phyloP scores from a whole-genome alignment of 2,113 vertebrate genomes.

The Circaetus gallicus region DNA sequence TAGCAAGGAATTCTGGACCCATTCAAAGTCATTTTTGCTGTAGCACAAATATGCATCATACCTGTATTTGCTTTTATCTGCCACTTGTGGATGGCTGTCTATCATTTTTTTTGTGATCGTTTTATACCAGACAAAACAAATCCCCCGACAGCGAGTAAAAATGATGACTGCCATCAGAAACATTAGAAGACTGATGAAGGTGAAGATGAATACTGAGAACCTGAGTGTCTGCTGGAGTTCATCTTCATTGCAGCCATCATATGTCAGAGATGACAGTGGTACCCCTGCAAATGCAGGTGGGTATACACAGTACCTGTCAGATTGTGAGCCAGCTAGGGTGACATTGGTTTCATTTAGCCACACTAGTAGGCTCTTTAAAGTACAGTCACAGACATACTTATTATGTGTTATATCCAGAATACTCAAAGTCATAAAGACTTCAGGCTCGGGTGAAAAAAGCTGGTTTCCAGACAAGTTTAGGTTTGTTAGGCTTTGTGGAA shows the following conservation, averaged over 20 bases:
- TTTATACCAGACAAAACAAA: slow-evolving; percentile 80
- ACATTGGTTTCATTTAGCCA: slow-evolving; percentile 81
- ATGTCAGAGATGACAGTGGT: slow-evolving; percentile 38
- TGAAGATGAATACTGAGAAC: slow-evolving; percentile 73
- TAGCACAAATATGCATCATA: slow-evolving; percentile 89
- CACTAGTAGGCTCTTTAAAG: slow-evolving; percentile 69
- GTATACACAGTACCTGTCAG: slow-evolving; percentile 72
- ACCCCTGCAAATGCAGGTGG: slow-evolving; percentile 57
- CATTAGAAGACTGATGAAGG: background rate
- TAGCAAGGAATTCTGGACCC: slow-evolving; percentile 84
- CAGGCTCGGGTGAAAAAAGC: slow-evolving; percentile 79
- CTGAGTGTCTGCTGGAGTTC: slow-evolving; percentile 65
- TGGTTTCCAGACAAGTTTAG: slow-evolving; percentile 81
- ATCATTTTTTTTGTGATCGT: slow-evolving; percentile 51
- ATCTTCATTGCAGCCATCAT: slow-evolving; percentile 63
- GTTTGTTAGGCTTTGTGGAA: slow-evolving; percentile 74
- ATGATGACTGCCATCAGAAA: slow-evolving; percentile 31
- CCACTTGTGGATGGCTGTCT: background rate
- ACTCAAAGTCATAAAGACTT: slow-evolving; percentile 68
- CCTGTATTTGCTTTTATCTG: background rate
- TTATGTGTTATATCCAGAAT: slow-evolving; percentile 76
- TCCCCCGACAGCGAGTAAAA: slow-evolving; percentile 69
- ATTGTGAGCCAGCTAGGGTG: slow-evolving; percentile 38
- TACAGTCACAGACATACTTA: slow-evolving; percentile 81
- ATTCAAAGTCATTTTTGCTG: slow-evolving; percentile 81